Evolutionary conservation across 2,888 invertebrate genomes (phyloP), one percentile per base, ranked within the genome.

Genomic region (Sycophila texana): DNA sequence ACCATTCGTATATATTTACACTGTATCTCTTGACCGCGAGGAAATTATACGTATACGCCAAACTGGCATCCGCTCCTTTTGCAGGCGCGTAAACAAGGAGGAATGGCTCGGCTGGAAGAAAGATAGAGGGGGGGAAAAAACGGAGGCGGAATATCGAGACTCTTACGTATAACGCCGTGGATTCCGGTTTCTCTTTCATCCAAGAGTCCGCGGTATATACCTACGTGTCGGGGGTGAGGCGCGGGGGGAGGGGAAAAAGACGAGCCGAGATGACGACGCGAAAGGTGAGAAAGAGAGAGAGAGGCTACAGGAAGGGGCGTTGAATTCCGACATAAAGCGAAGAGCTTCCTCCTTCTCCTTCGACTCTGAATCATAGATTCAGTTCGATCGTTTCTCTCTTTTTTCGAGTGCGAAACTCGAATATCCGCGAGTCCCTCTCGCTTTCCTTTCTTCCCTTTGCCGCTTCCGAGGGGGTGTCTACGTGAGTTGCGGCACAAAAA

Each of bases 141-240:
- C 18, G 3, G 4, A 14, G 60, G 55, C 49, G 61, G 68, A 73
- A 78, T 74, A 73, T 68, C 63, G 73, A 63, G 74, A 57, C 74
- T 61, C 70, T 73, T 60, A 49, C 63, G 67, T 63, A 70, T 63
- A 57, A 60, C 74, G 26, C 20, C 66, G 16, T 26, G 74, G 74
- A 81, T 77, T 81, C 80, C 77, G 77, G 80, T 77, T 77, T 77
- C 74, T 81, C 77, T 81, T 81, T 81, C 71, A 74, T 74, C 51
- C 58, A 22, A 10, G 39, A 39, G 20, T 58, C 30, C 22, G 4
- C 55, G 51, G 26, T 14, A 74, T 16, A 55, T 75, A 75, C 60
- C 57, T 61, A 22, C 61, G 66, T 2, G 22, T 10, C 39, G n/a
- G 63, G 57, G 10, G 47, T 60, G 22, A 18, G 26, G 68, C 49